A percentile compares a stretch with the other conserved stretches of the same genome.
These are phyloP conservation scores for Malurus melanocephalus DNA, from an alignment of 2,113 vertebrate species.

Conservation along the genomic window DNA sequence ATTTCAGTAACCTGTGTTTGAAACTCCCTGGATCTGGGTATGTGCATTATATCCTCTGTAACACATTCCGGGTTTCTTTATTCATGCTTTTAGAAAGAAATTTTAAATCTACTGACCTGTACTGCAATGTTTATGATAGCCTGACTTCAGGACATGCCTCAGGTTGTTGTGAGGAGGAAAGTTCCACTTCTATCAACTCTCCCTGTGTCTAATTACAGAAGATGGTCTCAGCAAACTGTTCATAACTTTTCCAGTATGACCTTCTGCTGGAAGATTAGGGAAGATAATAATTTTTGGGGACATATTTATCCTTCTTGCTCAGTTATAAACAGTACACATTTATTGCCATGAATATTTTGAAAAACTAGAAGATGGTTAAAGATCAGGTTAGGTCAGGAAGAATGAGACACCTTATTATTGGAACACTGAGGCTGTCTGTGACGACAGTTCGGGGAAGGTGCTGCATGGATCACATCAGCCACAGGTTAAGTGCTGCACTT, in stretches of 20 bases:
- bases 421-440: neutral
- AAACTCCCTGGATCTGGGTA: neutral
- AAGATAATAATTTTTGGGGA: neutral
- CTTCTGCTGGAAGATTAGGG: neutral
- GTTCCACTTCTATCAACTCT: neutral
- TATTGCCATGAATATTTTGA: neutral
- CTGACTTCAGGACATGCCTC: neutral
- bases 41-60: rapidly evolving
- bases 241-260: neutral
- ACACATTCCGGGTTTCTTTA: neutral
- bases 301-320: neutral
- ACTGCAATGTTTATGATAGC: neutral
- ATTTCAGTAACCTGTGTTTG: rapidly evolving
- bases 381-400: rapidly evolving
- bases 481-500: neutral
- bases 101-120: neutral
- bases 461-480: rapidly evolving
- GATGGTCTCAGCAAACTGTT: neutral
- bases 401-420: rapidly evolving
- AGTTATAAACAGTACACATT: neutral
- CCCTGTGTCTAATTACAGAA: neutral
- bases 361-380: neutral
- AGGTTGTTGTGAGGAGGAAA: neutral
- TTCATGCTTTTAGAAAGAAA: neutral
- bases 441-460: rapidly evolving